Evolutionary conservation across 2,888 invertebrate genomes (phyloP).

Genomic region (Fragum sueziense): DNA sequence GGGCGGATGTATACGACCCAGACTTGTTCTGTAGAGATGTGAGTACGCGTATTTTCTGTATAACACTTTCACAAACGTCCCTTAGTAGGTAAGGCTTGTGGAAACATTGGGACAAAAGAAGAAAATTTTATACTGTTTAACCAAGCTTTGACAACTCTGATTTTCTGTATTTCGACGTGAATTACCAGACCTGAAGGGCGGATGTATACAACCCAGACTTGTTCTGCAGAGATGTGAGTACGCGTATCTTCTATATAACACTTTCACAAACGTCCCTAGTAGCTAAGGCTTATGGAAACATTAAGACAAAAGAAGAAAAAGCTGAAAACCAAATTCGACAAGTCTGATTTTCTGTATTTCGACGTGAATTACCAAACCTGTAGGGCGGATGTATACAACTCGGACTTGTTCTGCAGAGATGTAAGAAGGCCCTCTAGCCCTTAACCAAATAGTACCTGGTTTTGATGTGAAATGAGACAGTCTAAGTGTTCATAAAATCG

Average conservation of each 20-base stretch:
- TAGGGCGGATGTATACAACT: not conserved
- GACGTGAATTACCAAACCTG: not conserved
- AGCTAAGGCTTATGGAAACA: too few species aligned
- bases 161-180: not conserved
- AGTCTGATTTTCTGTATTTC: not conserved
- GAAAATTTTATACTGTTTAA: too few species aligned
- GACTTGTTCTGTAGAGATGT: not conserved
- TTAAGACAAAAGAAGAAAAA: too few species aligned
- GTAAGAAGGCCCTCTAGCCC: not conserved
- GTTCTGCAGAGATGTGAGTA: conserved; percentile 1
- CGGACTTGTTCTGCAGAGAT: not conserved
- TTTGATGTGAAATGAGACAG: too few species aligned
- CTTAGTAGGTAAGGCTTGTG: too few species aligned
- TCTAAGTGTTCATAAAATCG: too few species aligned
- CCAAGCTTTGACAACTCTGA: conserved; percentile 9
- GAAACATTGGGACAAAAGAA: too few species aligned
- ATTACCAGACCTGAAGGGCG: not conserved
- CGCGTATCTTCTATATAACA: too few species aligned
- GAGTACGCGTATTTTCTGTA: not conserved
- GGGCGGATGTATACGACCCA: not conserved
- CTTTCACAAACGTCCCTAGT: too few species aligned
- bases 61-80: too few species aligned
- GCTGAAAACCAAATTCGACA: too few species aligned
- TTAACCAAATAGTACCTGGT: too few species aligned
- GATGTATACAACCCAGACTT: not conserved